Base-by-base conservation (phyloP, 2,113 vertebrate genomes). In the Urocolius indicus region DNA sequence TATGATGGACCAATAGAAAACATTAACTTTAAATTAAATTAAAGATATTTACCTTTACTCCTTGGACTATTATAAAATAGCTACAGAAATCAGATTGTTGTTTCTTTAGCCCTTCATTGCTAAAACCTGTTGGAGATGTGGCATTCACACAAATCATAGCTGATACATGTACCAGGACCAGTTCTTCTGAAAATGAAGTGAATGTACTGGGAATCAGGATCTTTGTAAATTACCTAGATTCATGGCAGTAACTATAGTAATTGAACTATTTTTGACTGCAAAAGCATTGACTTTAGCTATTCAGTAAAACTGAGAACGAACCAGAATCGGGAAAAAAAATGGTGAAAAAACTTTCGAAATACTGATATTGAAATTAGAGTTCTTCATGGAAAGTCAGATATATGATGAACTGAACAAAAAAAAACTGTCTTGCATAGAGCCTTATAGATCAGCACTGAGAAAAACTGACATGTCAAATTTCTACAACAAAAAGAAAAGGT, bases 331-430 rank as follows among this genome's bases (percentile, higher is more conserved):
- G 46, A 66, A 51, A 51, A 67, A 92, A 82, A 89, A 61, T 22
- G 1, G 49, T 90, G 38, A 93, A 93, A 96, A 73, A 52, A 36
- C 72, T 93, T 96, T 67, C 84, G 86, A 94, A 89, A 95, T 92
- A 93, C 11, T 66, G 76, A 57, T 76, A 59, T 78, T 88, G 68
- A 95, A 97, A 95, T 65, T 67, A 89, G 57, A 94, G 63, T 84
- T 63, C 46, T 91, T 92, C 93, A 89, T 85, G 58, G 63, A 80
- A 79, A 94, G 46, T 32, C 2, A 20, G 79, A 54, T 73, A 88
- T 81, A 92, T 93, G 80, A 95, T 96, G 94, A 93, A 89, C 83
- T 52, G 86, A 95, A 96, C 75, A n/a, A n/a, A 93, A 96, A 96
- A 94, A 86, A 78, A 72, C 75, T 94, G 32, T 84, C 90, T 95